A percentile compares a stretch with the other conserved stretches of the same genome.
phyloP scores from a whole-genome alignment of 1,140 invertebrate species.

The Brachionus koreanus region DNA sequence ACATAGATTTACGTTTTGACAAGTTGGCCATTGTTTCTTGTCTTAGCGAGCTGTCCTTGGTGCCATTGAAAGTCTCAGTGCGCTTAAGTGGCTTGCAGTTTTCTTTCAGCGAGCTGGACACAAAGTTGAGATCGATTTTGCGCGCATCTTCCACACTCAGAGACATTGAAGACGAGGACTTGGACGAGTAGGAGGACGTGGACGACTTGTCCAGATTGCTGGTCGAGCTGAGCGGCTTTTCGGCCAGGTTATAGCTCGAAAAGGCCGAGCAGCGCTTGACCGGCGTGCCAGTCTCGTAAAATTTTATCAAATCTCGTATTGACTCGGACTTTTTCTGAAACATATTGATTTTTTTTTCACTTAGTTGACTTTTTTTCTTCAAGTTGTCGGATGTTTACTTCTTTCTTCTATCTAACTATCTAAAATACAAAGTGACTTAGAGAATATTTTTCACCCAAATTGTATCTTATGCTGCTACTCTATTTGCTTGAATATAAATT shows the following conservation, averaged over 20 bases:
- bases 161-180: not conserved
- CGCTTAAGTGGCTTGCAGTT: not conserved
- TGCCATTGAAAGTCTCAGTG: not conserved
- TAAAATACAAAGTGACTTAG: not conserved
- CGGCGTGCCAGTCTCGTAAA: not conserved
- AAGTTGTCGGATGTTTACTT: not conserved
- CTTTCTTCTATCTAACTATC: not conserved
- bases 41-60: not conserved
- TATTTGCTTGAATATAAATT: not conserved
- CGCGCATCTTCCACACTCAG: not conserved
- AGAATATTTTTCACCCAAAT: not conserved
- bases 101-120: not conserved
- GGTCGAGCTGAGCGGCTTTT: not conserved
- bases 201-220: slow-evolving; percentile 23
- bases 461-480: not conserved
- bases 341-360: not conserved
- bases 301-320: slow-evolving; percentile 1
- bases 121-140: not conserved
- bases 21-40: not conserved
- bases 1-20: not conserved
- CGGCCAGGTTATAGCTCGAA: not conserved
- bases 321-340: not conserved
- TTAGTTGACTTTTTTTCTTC: not conserved
- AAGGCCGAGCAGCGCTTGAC: not conserved
- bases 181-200: not conserved